These are phyloP conservation scores for Eurypyga helias DNA, from an alignment of 2,113 vertebrate species.

Conservation along the genomic window DNA sequence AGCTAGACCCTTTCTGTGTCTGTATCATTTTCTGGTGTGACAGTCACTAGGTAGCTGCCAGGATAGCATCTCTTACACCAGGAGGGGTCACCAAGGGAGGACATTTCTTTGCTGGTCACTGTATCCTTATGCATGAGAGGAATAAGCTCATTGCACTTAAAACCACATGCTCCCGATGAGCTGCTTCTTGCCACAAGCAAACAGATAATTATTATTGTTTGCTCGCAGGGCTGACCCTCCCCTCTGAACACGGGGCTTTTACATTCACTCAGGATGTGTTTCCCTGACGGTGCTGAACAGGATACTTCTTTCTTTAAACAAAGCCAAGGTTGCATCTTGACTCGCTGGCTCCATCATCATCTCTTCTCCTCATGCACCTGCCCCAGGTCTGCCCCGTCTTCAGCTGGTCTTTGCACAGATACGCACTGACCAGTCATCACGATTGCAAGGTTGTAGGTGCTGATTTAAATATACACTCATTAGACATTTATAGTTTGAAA, in stretches of 20 bases:
- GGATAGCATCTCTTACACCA: background rate
- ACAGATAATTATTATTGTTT: background rate
- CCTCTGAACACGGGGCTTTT: background rate
- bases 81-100: background rate
- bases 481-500: background rate
- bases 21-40: background rate
- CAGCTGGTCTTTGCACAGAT: background rate
- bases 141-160: background rate
- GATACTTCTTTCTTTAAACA: background rate
- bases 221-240: background rate
- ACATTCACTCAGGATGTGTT: background rate
- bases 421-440: background rate
- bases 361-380: background rate
- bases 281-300: accelerated
- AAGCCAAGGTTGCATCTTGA: background rate
- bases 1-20: background rate
- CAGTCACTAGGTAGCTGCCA: accelerated
- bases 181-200: accelerated
- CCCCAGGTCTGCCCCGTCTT: background rate
- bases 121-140: background rate
- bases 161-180: accelerated
- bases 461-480: background rate
- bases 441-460: background rate
- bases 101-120: background rate
- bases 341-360: accelerated